These are phyloP conservation scores for Zaprionus vittiger DNA, from an alignment of 1,140 invertebrate species.

Conservation along the genomic window DNA sequence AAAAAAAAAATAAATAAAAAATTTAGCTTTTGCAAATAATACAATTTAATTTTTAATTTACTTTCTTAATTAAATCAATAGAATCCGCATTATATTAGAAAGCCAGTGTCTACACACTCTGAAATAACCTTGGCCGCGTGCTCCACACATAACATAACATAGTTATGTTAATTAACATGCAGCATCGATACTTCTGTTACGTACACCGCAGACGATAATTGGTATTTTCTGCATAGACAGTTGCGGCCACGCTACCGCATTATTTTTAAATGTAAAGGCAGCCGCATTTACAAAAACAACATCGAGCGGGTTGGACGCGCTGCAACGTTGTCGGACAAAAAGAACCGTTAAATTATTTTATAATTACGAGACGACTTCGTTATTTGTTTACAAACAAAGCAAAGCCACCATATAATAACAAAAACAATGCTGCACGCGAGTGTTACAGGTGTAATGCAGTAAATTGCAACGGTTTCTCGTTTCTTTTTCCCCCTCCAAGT, in stretches of 20 bases:
- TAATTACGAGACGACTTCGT: slow-evolving; percentile 43
- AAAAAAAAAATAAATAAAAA: not conserved
- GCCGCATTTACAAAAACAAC: slow-evolving; percentile 50
- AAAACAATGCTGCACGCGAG: slow-evolving; percentile 30
- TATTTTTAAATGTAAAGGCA: slow-evolving; percentile 38
- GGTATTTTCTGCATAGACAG: slow-evolving; percentile 20
- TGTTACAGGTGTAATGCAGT: slow-evolving; percentile 44
- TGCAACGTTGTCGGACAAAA: slow-evolving; percentile 36
- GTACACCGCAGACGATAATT: not conserved
- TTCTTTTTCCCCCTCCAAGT: not conserved
- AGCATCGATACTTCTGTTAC: slow-evolving; percentile 3
- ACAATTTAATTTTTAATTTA: not conserved
- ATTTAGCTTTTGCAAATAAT: not conserved
- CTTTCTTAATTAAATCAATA: not conserved
- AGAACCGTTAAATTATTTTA: slow-evolving; percentile 51
- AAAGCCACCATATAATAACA: slow-evolving; percentile 28
- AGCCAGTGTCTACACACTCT: not conserved
- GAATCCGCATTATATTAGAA: not conserved
- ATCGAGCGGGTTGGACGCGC: slow-evolving; percentile 44
- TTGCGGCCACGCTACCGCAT: slow-evolving; percentile 26
- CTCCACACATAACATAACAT: slow-evolving; percentile 20
- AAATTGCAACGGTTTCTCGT: slow-evolving; percentile 39
- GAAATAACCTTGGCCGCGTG: not conserved
- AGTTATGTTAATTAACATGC: slow-evolving; percentile 1
- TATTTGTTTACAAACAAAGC: slow-evolving; percentile 55